Evolutionary conservation across 2,888 invertebrate species (phyloP).

Genomic region (Drosophila longiperda): DNA sequence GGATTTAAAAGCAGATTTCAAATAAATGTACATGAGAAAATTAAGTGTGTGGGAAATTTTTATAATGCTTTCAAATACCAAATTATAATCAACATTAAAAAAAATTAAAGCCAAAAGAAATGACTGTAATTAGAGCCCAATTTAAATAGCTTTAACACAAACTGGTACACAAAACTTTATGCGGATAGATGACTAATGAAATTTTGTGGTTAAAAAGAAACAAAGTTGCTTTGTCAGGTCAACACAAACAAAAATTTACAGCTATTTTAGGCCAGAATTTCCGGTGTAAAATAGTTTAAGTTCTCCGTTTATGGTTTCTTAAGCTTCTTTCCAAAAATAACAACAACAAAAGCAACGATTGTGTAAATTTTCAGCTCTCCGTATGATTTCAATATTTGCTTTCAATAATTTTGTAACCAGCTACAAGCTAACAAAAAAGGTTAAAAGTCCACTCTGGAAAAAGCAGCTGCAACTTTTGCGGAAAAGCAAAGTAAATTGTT

Average conservation of each 20-base stretch:
- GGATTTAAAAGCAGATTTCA: background rate
- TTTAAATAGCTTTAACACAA: background rate
- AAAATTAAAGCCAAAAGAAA: background rate
- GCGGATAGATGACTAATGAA: conserved; percentile 37
- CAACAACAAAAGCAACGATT: conserved; percentile 12
- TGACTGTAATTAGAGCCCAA: background rate
- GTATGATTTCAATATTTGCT: conserved; percentile 49
- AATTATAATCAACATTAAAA: background rate
- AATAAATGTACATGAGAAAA: background rate
- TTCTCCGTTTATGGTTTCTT: conserved; percentile 40
- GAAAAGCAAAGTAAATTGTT: conserved; percentile 71
- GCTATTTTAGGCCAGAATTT: conserved; percentile 33
- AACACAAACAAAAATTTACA: conserved; percentile 2
- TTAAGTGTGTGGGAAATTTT: background rate
- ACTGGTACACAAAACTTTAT: background rate
- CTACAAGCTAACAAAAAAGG: conserved; percentile 25
- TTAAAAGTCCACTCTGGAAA: conserved; percentile 4
- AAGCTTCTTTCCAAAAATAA: conserved; percentile 10
- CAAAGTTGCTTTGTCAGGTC: conserved; percentile 33
- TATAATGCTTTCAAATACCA: background rate
- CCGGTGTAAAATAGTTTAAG: conserved; percentile 30
- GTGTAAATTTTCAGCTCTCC: conserved; percentile 16
- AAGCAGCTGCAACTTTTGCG: conserved; percentile 33
- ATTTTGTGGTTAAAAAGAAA: conserved; percentile 29
- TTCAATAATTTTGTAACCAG: conserved; percentile 37